Base-by-base conservation (phyloP, 2,797 vertebrate genomes). In the Nannoperca australis region DNA sequence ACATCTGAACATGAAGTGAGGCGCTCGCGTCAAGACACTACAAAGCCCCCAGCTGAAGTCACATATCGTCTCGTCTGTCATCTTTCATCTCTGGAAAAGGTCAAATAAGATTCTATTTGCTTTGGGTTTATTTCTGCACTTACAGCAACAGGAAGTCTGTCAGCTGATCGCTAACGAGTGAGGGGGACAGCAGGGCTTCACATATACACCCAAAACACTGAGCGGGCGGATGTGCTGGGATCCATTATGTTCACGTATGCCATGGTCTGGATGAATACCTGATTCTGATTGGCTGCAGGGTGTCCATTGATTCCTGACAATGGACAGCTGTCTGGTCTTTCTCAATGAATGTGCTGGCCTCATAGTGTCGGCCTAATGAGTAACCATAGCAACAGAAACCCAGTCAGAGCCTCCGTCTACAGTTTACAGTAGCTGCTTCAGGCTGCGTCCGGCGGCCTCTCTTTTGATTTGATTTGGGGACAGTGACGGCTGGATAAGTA, bases 11-110 rank as follows among this genome's bases (percentile, higher is more conserved):
- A 55, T 63, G 64, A 59, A 70, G 65, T 24, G 45, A 50, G 27
- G 61, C 9, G 10, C 60, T 62, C 27, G 32, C 12, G 10, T 70
- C 66, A 82, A 38, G 78, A 71, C 69, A 49, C 42, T 30, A 65
- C 59, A 85, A 80, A 81, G 73, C 54, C 56, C 42, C 71, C 53
- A 15, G 60, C 47, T 51, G 20, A 38, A 76, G 70, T 73, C 66
- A 14, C 61, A 71, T 18, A 55, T 67, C 32, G 34, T 73, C 44
- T 64, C 63, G 38, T 69, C 58, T n/a, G 17, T 64, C 69, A 13
- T 61, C 69, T 75, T 42, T 51, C 2, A n/a, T 73, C 47, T 73
- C 32, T 4, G 55, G 22, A 44, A 73, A 55, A 78, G 79, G 78
- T 88, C 73, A 63, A 63, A 66, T 24, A 13, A 30, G 64, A 72